A percentile compares a stretch with the other conserved stretches of the same genome.
phyloP scores from a whole-genome alignment of 2,113 vertebrate genomes.

The Hyaena hyaena region DNA sequence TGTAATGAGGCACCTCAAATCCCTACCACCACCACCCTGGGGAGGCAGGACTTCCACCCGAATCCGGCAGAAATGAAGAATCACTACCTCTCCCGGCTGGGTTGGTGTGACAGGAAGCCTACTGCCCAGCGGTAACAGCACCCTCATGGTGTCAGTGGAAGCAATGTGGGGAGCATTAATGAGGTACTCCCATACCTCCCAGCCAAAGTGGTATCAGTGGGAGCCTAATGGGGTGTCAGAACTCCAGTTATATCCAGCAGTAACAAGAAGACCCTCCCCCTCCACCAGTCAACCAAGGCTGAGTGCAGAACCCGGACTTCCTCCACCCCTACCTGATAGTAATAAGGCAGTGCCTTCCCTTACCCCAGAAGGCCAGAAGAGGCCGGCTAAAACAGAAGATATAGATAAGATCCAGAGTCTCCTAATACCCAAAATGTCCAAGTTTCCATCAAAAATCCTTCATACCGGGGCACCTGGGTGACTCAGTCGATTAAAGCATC shows the following conservation, averaged over 20 bases:
- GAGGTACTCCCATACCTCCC: not conserved
- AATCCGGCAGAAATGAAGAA: not conserved
- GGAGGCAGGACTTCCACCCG: not conserved
- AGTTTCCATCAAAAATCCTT: conserved; percentile 34
- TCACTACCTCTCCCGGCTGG: not conserved
- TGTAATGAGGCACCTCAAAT: not conserved
- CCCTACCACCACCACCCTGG: not conserved
- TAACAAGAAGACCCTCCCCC: not conserved
- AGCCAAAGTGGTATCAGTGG: not conserved
- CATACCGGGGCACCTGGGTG: not conserved
- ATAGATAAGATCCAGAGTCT: not conserved
- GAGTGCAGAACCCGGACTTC: not conserved
- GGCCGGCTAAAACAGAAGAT: conserved; percentile 14
- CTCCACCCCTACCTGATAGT: not conserved
- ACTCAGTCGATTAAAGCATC: too few relatives aligned
- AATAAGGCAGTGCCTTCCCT: not conserved
- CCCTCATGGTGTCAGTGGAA: not conserved
- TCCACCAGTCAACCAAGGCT: not conserved
- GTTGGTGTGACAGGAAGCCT: not conserved
- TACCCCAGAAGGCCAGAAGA: not conserved
- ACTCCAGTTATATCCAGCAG: not conserved
- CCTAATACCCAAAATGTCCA: conserved; percentile 16
- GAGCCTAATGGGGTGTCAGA: not conserved
- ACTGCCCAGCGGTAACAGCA: not conserved
- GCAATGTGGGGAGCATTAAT: not conserved